These are phyloP conservation scores for Tineola bisselliella DNA, from an alignment of 2,888 invertebrate genomes.

Conservation along the genomic window DNA sequence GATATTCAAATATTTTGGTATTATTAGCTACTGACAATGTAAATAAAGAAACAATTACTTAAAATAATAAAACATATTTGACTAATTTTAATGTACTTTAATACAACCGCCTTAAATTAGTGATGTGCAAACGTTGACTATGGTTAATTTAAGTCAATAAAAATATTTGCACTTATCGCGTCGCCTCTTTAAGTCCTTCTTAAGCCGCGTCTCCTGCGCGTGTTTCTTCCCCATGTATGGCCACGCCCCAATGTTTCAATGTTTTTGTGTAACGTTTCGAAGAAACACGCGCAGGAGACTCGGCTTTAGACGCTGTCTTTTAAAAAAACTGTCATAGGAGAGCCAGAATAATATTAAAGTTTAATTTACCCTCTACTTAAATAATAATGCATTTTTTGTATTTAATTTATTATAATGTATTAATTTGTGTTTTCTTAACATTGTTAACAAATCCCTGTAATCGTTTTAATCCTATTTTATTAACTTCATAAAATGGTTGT, in stretches of 20 bases:
- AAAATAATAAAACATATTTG: background rate
- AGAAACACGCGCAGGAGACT: no score
- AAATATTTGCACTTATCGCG: no score
- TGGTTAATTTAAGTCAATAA: background rate
- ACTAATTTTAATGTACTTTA: background rate
- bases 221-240: no score
- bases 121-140: background rate
- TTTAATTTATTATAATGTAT: background rate
- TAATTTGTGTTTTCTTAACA: background rate
- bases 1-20: no score
- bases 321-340: no score
- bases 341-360: no score
- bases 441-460: slow-evolving; percentile 26
- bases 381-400: background rate
- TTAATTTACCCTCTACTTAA: no score
- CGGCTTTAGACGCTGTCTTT: no score
- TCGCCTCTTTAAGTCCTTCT: no score
- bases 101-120: background rate
- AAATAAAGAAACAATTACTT: background rate
- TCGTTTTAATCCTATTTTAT: slow-evolving; percentile 32
- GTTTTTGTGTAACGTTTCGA: no score
- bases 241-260: no score
- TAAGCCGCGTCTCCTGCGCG: no score
- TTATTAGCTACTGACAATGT: background rate
- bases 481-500: slow-evolving; percentile 35